Evolutionary conservation across 2,797 vertebrate species (phyloP).

Genomic region (Rhinogobio ventralis): DNA sequence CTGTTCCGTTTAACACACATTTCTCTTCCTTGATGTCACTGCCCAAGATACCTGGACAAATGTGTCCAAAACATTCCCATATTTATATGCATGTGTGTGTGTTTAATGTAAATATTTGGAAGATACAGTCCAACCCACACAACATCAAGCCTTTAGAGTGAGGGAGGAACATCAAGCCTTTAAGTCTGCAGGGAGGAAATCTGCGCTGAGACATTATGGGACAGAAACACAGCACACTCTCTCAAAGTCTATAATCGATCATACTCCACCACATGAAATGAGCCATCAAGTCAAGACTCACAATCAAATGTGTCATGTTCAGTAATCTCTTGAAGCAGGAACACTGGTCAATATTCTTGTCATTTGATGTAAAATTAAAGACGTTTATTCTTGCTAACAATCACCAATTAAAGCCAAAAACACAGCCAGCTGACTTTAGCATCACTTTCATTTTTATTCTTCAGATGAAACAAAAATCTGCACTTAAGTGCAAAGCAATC

Average conservation of each 20-base stretch:
- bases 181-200: not conserved
- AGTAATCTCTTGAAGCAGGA: not conserved
- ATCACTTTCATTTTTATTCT: not conserved
- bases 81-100: not conserved
- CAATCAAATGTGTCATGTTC: not conserved
- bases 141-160: not conserved
- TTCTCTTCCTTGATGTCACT: not conserved
- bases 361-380: not conserved
- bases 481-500: not conserved
- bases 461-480: not conserved
- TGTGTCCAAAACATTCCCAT: not conserved
- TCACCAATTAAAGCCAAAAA: slow-evolving; percentile 20
- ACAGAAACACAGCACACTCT: not conserved
- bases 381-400: not conserved
- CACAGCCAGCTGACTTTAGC: not conserved
- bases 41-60: not conserved
- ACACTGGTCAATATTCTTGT: slow-evolving; percentile 11
- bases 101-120: not conserved
- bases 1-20: not conserved
- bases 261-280: not conserved
- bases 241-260: not conserved
- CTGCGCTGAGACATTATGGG: not conserved
- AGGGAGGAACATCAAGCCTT: not conserved
- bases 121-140: not conserved
- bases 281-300: not conserved